Evolutionary conservation across 2,888 invertebrate genomes (phyloP), one percentile per base, ranked within the genome.

Genomic region (Oegoconia quadripuncta): DNA sequence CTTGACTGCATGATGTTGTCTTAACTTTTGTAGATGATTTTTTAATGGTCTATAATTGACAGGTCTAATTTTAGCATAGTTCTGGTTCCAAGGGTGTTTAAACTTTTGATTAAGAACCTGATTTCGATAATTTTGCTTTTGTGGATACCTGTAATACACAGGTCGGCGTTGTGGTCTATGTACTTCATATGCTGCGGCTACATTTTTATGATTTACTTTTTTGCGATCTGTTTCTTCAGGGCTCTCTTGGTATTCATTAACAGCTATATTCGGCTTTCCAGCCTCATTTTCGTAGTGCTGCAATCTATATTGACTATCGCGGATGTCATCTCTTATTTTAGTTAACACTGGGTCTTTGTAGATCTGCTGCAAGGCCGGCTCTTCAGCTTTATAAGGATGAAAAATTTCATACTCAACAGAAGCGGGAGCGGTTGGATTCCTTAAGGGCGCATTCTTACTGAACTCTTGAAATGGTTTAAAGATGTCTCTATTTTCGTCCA

Each of bases 381-480:
- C 73, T 50, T 87, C 86, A 1, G 68, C 69, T 57, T 80, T 65
- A 31, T 88, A 88, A 0, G 88, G 87, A 52, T 88, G 86, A 36
- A 71, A 86, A 3, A 83, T 62, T 61, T 86, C 80, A 55, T 80
- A 86, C 31, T 69, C 71, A 3, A 66, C 65, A 1, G 70, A 56
- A 4, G 55, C 57, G 3, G 87, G 84, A 18, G 56, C 55, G 0
- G 62, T 65, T 23, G 64, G 54, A 13, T 42, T 44, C 2, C 47
- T 41, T 7, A 39, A 35, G 23, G 57, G 54, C 34, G 64, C 57
- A 44, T 65, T 56, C 13, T 72, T 56, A 2, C 69, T 56, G 39
- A 66, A 80, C 16, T 66, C 50, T 59, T 80, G 81, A 39, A 74
- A 73, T 0, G 73, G 73, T 16, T 59, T 50, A 50, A 65, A 74